A percentile compares a stretch with the other conserved stretches of the same genome.
Evolutionary conservation across 2,113 vertebrate species (phyloP).

Genomic region (Bubalus kerabau): DNA sequence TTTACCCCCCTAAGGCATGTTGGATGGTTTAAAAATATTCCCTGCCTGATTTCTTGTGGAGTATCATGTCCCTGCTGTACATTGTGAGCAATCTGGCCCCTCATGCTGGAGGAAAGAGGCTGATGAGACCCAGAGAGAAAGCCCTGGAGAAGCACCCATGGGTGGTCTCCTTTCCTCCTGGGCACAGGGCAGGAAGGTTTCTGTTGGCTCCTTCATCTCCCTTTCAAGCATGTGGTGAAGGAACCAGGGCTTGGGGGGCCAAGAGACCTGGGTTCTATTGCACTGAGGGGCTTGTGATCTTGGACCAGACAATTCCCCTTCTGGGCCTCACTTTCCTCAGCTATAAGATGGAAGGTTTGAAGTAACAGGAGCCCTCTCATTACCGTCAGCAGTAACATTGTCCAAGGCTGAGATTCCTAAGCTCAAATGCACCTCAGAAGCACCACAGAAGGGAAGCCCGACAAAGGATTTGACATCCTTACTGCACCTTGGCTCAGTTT

Average conservation of each 20-base stretch:
- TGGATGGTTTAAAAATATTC: constrained; percentile 65
- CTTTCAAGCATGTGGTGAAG: background rate
- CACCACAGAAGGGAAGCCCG: background rate
- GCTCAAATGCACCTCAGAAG: background rate
- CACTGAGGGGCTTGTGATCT: background rate
- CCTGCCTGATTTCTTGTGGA: constrained; percentile 46
- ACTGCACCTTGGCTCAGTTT: background rate
- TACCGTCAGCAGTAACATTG: background rate
- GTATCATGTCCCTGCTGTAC: background rate
- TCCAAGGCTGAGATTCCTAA: background rate
- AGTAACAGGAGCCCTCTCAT: background rate
- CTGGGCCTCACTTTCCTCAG: background rate
- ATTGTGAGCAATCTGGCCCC: constrained; percentile 2
- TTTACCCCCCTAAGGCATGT: background rate
- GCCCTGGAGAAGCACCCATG: background rate
- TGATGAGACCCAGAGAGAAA: background rate
- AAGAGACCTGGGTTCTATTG: background rate
- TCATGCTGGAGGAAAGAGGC: background rate
- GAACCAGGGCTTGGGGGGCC: background rate
- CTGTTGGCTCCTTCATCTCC: background rate
- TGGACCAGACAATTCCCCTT: background rate
- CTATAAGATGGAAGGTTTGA: background rate
- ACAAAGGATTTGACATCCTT: background rate
- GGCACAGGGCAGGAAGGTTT: background rate
- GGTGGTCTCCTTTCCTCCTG: background rate